Evolutionary conservation across 1,140 invertebrate species (phyloP), one percentile per base, ranked within the genome.

Genomic region (Antheraea pernyi): DNA sequence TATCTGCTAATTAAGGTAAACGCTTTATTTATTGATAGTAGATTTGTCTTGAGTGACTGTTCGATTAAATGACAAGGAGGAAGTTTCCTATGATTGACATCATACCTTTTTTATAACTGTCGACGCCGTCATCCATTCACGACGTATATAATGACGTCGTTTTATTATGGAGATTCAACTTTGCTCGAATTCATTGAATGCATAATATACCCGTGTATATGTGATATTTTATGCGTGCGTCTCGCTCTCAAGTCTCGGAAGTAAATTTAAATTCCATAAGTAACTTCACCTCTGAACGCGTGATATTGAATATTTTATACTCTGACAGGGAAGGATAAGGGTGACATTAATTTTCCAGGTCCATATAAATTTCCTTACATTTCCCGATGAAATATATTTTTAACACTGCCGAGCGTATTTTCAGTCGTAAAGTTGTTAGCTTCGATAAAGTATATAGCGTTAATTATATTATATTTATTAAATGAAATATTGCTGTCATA

Each of bases 221-320:
- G 13, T 16, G 46, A 53, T 13, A 53, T 16, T 53, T 13, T 53
- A n/a, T n/a, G 46, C 16, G 46, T n/a, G 46, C 16, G 11, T 53
- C 46, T 53, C 16, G 16, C 46, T 16, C 46, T 53, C 46, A 13
- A 53, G 11, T 53, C 46, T 53, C 46, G 5, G 46, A 16, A 53
- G 46, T 53, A 53, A 53, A 53, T 53, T 53, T 53, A 53, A 53
- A 53, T 53, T 53, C 46, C 46, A 53, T 16, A 53, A 53, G 46
- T 53, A 53, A 53, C 46, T 53, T 16, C 46, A 53, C 46, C 46
- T 53, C 46, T 53, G 46, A 53, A 53, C 46, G 46, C 46, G 46
- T 53, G 46, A 53, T 53, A 53, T 53, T 53, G 46, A 53, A 53
- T 53, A 53, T 53, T 53, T 53, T 53, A 53, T 53, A 53, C 46